These are phyloP conservation scores for Speoplatyrhinus poulsoni DNA, from an alignment of 2,113 vertebrate species.

Conservation along the genomic window DNA sequence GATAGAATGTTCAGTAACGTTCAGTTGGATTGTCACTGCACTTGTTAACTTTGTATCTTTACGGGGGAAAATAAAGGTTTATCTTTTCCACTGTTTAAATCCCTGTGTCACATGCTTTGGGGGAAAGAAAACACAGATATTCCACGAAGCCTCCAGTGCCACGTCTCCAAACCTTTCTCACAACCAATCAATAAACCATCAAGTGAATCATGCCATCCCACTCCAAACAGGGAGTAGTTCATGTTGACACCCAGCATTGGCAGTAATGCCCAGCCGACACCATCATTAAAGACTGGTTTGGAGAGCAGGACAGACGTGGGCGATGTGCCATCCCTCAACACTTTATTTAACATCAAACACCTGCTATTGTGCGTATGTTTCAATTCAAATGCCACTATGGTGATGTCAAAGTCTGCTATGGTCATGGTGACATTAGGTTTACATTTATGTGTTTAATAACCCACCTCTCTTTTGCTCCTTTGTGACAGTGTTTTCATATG, in stretches of 20 bases:
- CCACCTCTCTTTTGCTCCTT: too few relatives aligned
- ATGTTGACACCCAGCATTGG: background rate
- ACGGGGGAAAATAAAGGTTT: conserved; percentile 78
- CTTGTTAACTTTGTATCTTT: conserved; percentile 81
- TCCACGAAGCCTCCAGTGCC: background rate
- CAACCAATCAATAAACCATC: conserved; percentile 22
- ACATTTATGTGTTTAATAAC: too few relatives aligned
- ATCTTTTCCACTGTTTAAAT: conserved; percentile 78
- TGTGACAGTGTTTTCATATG: too few relatives aligned
- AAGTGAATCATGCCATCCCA: conserved; percentile 20
- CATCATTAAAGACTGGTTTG: too few relatives aligned
- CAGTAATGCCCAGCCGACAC: too few relatives aligned
- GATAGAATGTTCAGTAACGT: conserved; percentile 66
- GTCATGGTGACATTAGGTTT: too few relatives aligned
- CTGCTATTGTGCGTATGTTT: too few relatives aligned
- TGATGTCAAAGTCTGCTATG: too few relatives aligned
- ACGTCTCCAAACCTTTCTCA: background rate
- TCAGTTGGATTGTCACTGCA: conserved; percentile 75
- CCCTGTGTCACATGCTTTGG: conserved; percentile 43
- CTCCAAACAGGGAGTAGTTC: conserved; percentile 27
- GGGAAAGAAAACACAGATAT: background rate
- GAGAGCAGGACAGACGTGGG: too few relatives aligned
- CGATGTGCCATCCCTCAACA: too few relatives aligned
- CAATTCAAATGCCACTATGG: too few relatives aligned
- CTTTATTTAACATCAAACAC: too few relatives aligned